Percentiles rank a stretch among this genome's conserved stretches.
Evolutionary conservation across 2,888 invertebrate species (phyloP).

Genomic region (Oegoconia quadripuncta): DNA sequence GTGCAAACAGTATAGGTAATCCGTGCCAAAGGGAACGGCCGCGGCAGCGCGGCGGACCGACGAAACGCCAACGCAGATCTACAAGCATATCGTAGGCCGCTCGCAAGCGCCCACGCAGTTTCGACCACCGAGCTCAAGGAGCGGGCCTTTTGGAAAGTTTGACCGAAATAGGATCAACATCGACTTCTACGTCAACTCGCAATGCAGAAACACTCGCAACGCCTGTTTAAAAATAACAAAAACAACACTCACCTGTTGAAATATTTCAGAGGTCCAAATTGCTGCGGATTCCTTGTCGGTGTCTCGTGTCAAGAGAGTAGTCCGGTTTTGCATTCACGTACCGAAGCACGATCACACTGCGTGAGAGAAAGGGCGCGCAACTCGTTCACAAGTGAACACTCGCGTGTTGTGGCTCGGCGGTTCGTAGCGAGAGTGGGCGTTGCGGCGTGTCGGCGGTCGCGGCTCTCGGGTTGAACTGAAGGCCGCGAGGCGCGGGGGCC

Average conservation of each 20-base stretch:
- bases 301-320: slow-evolving; percentile 63
- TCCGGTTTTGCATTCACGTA: slow-evolving; percentile 77
- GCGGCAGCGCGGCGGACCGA: too few relatives aligned
- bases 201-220: slow-evolving; percentile 50
- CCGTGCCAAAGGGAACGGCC: slow-evolving; percentile 36
- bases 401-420: slow-evolving; percentile 61
- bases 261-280: slow-evolving; percentile 47
- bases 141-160: slow-evolving; percentile 54
- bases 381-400: slow-evolving; percentile 60
- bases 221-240: slow-evolving; percentile 34
- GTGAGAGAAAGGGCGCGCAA: slow-evolving; percentile 76
- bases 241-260: slow-evolving; percentile 55
- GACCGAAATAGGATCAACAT: slow-evolving; percentile 32
- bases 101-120: slow-evolving; percentile 22
- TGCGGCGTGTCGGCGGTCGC: slow-evolving; percentile 64
- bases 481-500: slow-evolving; percentile 74
- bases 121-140: slow-evolving; percentile 36
- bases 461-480: slow-evolving; percentile 67
- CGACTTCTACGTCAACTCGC: slow-evolving; percentile 44
- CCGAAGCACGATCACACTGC: slow-evolving; percentile 72
- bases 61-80: slow-evolving; percentile 46
- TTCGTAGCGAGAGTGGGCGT: slow-evolving; percentile 60
- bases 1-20: slow-evolving; percentile 30
- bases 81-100: slow-evolving; percentile 33
- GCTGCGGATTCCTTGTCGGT: slow-evolving; percentile 50